These are phyloP conservation scores for Cettia cetti DNA, from an alignment of 2,113 vertebrate species.

Conservation along the genomic window DNA sequence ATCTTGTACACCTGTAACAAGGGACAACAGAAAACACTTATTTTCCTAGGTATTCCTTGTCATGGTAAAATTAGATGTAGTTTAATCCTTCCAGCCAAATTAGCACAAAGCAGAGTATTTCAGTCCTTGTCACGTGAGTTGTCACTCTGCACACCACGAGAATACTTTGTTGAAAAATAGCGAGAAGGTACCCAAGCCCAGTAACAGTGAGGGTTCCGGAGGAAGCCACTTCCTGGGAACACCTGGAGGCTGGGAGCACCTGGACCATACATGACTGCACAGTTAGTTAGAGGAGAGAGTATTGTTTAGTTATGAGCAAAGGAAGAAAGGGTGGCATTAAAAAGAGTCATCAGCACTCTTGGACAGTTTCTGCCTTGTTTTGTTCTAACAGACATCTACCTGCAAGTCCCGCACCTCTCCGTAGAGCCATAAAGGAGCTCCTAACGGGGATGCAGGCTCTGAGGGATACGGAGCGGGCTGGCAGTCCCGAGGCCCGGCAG, in stretches of 20 bases:
- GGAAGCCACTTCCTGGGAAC: background rate
- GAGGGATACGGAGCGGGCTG: fast-evolving
- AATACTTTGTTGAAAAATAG: background rate
- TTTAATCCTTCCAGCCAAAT: background rate
- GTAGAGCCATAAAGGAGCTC: fast-evolving
- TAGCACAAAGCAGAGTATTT: background rate
- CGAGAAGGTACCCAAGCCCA: background rate
- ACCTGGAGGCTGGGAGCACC: background rate
- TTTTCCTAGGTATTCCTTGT: background rate
- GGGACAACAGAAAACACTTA: background rate
- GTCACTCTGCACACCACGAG: background rate
- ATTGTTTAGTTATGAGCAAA: background rate
- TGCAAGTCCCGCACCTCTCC: background rate
- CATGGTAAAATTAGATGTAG: background rate
- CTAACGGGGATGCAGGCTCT: background rate
- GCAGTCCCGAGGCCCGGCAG: background rate
- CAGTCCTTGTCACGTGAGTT: background rate
- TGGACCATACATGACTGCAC: fast-evolving
- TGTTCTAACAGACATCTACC: fast-evolving
- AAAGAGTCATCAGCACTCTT: background rate
- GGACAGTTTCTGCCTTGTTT: background rate
- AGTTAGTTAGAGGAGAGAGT: background rate
- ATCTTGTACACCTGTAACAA: background rate
- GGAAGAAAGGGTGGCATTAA: background rate
- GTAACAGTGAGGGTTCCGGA: fast-evolving